Evolutionary conservation across 2,888 invertebrate genomes (phyloP).

Genomic region (Hypena proboscidalis): DNA sequence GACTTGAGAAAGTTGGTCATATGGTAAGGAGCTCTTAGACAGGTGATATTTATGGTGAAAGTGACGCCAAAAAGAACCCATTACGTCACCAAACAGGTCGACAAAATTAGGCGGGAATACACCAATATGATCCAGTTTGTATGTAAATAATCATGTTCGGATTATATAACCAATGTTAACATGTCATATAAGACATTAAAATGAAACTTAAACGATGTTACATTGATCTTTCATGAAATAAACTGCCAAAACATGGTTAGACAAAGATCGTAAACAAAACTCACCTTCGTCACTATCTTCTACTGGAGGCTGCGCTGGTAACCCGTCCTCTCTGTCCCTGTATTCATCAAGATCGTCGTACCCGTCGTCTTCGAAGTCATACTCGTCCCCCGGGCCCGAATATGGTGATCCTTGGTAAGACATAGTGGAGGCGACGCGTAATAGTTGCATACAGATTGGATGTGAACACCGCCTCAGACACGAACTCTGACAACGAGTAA

Average conservation of each 20-base stretch:
- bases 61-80: constrained; percentile 56
- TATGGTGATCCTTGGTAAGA: constrained; percentile 89
- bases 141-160: constrained; percentile 56
- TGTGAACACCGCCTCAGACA: constrained; percentile 72
- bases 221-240: constrained; percentile 45
- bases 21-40: constrained; percentile 3
- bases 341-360: constrained; percentile 89
- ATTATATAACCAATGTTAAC: constrained; percentile 67
- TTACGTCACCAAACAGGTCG: constrained; percentile 72
- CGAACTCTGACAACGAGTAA: constrained; percentile 62
- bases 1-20: constrained; percentile 23
- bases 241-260: constrained; percentile 62
- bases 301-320: constrained; percentile 84
- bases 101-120: constrained; percentile 71
- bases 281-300: constrained; percentile 86
- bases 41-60: constrained; percentile 59
- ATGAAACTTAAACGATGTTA: constrained; percentile 29
- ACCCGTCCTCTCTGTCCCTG: constrained; percentile 86
- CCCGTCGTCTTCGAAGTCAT: constrained; percentile 90
- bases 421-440: constrained; percentile 86
- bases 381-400: constrained; percentile 89
- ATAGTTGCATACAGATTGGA: constrained; percentile 84
- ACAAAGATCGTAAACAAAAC: constrained; percentile 72
- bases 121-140: constrained; percentile 33
- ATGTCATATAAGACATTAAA: constrained; percentile 38